Evolutionary conservation across 2,797 vertebrate genomes (phyloP), one percentile per base, ranked within the genome.

Genomic region (Artibeus jamaicensis): DNA sequence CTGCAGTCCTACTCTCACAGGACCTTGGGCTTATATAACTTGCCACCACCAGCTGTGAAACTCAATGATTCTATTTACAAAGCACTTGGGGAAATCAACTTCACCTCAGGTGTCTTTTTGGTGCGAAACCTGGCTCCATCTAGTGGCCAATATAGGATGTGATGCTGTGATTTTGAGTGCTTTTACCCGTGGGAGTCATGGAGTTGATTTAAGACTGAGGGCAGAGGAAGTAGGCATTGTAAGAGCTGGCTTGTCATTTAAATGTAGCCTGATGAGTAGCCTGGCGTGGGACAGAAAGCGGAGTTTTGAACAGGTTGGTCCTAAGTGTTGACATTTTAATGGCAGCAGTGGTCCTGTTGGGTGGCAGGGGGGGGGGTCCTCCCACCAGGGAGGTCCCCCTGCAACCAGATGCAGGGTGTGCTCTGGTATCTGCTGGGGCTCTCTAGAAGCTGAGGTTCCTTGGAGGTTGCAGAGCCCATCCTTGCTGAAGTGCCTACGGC

Each of bases 321-420:
- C 48, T 39, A 55, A 21, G 12, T 16, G 11, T 22, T 42, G 42
- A 57, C 15, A 1, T 73, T 44, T 14, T 0, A 14, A 62, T 18
- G 65, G 44, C 65, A 34, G 8, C 4, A 19, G 9, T 83, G 19
- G 18, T 77, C 29, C 19, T 55, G 5, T 37, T 39, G 0, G 11
- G 32, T 46, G 32, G 29, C 44, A 65, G 55, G 39, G 55, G 55
- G 39, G 55, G 37, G 19, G n/a, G 39, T 37, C 46, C 39, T 86
- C 6, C 62, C 59, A 37, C 2, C 22, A 26, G 53, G 48, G n/a
- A n/a, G n/a, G n/a, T n/a, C n/a, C n/a, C n/a, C n/a, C n/a, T n/a
- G n/a, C n/a, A n/a, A n/a, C n/a, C n/a, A n/a, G n/a, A n/a, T 26
- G 3, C 5, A 1, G 1, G 21, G 10, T 18, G 2, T 21, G 16